Evolutionary conservation across 2,888 invertebrate species (phyloP), one percentile per base, ranked within the genome.

Genomic region (Oeneis ivallda): DNA sequence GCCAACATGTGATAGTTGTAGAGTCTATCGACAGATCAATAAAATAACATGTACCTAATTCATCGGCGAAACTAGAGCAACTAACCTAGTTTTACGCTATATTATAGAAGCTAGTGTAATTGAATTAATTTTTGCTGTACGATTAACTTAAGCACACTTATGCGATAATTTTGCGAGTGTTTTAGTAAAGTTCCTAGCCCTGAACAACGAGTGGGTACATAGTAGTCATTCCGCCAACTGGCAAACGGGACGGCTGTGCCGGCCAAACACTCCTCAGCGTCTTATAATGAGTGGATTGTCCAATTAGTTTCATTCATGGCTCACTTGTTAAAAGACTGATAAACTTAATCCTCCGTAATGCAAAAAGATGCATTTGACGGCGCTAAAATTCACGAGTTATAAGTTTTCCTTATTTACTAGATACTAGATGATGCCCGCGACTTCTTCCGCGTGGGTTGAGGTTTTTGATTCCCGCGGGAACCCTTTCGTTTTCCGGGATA

Each of bases 231-330:
- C 72, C 77, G 90, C 91, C 89, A 90, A 84, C 86, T 90, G 90
- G 90, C 90, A 89, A 78, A 69, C 74, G 68, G 71, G 75, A 74
- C 79, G 76, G 76, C 72, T 64, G 74, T 79, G 77, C 74, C 78
- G 77, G 87, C 87, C 89, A 89, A 88, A 84, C 85, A 77, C 80
- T 80, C 79, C 45, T 79, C 80, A 80, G 77, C 84, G 79, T 82
- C 83, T 83, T 85, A 87, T 86, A 86, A 87, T 86, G 86, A 83
- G 82, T 79, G 79, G 83, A 84, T 83, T 81, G 83, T 83, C 83
- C 86, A 88, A 89, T 90, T 89, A 89, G 84, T 84, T 87, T 80
- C 87, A 88, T 90, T 90, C 89, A 89, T 86, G 41, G 15, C 49
- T 47, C 34, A 13, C 32, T 15, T 13, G 17, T 45, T 15, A 52